Base-by-base conservation (phyloP, 2,113 vertebrate species). In the Xerus inauris region DNA sequence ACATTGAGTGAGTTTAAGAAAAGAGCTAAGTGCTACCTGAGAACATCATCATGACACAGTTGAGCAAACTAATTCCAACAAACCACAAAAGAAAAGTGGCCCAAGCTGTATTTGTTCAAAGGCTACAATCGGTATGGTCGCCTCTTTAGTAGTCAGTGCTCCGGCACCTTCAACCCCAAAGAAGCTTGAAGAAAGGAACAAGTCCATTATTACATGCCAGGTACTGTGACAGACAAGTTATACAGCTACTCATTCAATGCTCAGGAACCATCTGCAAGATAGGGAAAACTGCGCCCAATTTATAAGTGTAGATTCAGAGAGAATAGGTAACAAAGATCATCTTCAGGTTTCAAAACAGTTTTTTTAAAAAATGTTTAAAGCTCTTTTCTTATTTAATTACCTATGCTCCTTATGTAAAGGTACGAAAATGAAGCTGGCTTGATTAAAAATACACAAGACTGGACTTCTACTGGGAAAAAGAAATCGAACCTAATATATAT, bases 401-500 rank as follows among this genome's bases (percentile, higher is more conserved):
- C 30, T 2, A 85, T 71, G 30, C 19, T 22, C 49, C 80, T 32
- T 51, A 83, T 16, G 5, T 40, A 91, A 94, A 94, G 62, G n/a
- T 28, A 79, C 82, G 32, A 90, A 92, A 87, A 94, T 67, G 38
- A 92, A 88, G 16, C 20, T 59, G 59, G 20, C 71, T 94, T 88
- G n/a, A 40, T 57, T 88, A 35, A 51, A 94, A 91, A 71, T 19
- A 38, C 17, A 45, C 2, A 5, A 51, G 30, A 76, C 14, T 57
- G 57, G 49, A 45, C 24, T 83, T 95, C 35, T 57, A 51, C 57
- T 47, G 49, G 40, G 35, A 95, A 87, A 95, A 83, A 96, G 49
- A 90, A 89, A 94, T 47, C 38, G 49, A 96, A 47, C 17, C n/a
- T 86, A 81, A 64, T 35, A 76, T 7, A 93, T 49, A 96, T 47